Evolutionary conservation across 2,797 vertebrate genomes (phyloP), one percentile per base, ranked within the genome.

Genomic region (Todus mexicanus): DNA sequence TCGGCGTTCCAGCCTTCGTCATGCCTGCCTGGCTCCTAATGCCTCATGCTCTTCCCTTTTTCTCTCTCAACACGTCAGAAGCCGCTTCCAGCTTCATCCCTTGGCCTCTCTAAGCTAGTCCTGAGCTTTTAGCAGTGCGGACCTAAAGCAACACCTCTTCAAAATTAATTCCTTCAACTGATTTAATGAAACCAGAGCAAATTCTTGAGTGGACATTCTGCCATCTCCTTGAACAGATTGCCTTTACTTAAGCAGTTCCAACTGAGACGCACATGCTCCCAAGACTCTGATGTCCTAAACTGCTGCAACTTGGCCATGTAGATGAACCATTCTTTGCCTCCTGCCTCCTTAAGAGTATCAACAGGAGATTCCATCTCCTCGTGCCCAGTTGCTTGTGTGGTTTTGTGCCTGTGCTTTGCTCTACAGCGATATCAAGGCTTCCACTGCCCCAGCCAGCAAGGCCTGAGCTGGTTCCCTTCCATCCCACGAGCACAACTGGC

Each of bases 401-500:
- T 37, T 57, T 33, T 74, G 45, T 50, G 40, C 25, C 53, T 42
- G 38, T 50, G 72, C 35, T 5, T 35, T 35, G 66, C 66, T 45
- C 23, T 43, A 17, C 43, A 56, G 38, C 10, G 12, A 4, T 18
- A 27, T 0, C 69, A 68, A 15, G 3, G 4, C 54, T 83, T 27
- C 71, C 53, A 26, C 33, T 5, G 42, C 59, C 45, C 73, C 84
- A 74, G 57, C 4, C 57, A 7, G 42, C 56, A 37, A 18, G 26
- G n/a, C n/a, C 70, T 15, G n/a, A 43, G 64, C 64, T 19, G 43
- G 8, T 35, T 7, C 47, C 68, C n/a, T 31, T 51, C 54, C 42
- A 1, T 10, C 57, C 1, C 2, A 8, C 4, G 29, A 21, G 73
- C 6, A 4, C 78, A 7, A 0, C 21, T 18, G n/a, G 60, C 85